Evolutionary conservation across 1,140 invertebrate species (phyloP).

Genomic region (Orchesella cincta): DNA sequence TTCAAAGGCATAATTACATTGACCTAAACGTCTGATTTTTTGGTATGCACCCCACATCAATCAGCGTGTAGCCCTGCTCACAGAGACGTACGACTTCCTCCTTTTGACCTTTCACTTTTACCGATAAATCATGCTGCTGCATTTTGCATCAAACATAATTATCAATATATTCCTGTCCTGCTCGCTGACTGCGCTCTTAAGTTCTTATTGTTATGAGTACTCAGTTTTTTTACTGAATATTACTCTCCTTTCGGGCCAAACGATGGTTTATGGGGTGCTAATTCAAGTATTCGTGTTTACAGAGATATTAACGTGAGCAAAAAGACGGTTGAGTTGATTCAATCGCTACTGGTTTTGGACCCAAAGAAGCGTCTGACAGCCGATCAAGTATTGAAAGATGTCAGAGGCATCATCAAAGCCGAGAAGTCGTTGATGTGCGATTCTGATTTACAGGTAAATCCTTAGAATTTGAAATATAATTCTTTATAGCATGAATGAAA

Average conservation of each 20-base stretch:
- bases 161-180: no score
- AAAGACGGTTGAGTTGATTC: conserved; percentile 62
- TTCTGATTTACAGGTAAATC: conserved; percentile 40
- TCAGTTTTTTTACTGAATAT: no score
- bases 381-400: conserved; percentile 60
- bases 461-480: no score
- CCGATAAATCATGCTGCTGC: no score
- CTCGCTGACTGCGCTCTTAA: no score
- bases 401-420: conserved; percentile 56
- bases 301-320: conserved; percentile 65
- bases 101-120: background rate
- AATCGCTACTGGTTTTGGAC: conserved; percentile 64
- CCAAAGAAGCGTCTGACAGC: conserved; percentile 64
- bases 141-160: no score
- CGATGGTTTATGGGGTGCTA: background rate
- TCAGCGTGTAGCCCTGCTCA: conserved; percentile 7
- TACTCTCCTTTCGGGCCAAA: background rate
- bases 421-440: conserved; percentile 24
- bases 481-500: no score
- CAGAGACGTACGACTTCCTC: conserved; percentile 8
- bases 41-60: background rate
- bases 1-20: conserved; percentile 14
- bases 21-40: conserved; percentile 12
- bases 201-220: no score
- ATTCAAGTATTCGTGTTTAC: conserved; percentile 41